Evolutionary conservation across 2,888 invertebrate genomes (phyloP).

Genomic region (Leucania comma): DNA sequence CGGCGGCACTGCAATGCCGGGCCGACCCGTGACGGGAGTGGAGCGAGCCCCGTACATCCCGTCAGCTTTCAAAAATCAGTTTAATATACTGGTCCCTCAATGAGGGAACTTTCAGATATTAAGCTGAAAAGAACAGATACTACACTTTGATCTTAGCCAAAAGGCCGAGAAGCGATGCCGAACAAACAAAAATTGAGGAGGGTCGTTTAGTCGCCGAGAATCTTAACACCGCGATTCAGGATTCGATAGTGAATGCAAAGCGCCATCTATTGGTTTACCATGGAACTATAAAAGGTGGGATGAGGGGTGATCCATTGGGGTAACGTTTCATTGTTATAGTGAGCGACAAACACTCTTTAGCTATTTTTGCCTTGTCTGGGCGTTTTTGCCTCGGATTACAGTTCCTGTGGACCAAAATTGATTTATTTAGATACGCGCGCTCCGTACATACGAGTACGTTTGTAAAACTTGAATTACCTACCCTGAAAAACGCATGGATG

Average conservation of each 20-base stretch:
- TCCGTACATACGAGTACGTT: too few species aligned
- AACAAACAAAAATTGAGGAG: accelerated
- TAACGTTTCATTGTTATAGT: background rate
- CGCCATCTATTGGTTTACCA: slow-evolving; percentile 32
- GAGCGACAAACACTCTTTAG: background rate
- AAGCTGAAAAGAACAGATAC: slow-evolving; percentile 31
- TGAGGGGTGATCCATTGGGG: background rate
- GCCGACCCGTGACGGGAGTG: background rate
- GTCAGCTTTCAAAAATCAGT: background rate
- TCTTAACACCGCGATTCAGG: too few species aligned
- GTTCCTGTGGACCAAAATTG: too few species aligned
- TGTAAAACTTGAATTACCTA: too few species aligned
- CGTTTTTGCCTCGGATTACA: too few species aligned
- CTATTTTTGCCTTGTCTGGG: background rate
- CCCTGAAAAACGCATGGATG: too few species aligned
- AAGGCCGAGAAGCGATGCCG: slow-evolving; percentile 24
- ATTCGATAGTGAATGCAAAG: background rate
- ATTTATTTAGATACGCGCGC: too few species aligned
- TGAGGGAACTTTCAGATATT: too few species aligned
- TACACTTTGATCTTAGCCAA: slow-evolving; percentile 43
- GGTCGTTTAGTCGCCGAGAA: background rate
- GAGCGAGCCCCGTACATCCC: background rate
- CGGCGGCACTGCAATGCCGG: too few species aligned
- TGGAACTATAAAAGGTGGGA: background rate
- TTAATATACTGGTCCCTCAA: too few species aligned